Evolutionary conservation across 2,113 vertebrate genomes (phyloP).

Genomic region (Gambusia affinis): DNA sequence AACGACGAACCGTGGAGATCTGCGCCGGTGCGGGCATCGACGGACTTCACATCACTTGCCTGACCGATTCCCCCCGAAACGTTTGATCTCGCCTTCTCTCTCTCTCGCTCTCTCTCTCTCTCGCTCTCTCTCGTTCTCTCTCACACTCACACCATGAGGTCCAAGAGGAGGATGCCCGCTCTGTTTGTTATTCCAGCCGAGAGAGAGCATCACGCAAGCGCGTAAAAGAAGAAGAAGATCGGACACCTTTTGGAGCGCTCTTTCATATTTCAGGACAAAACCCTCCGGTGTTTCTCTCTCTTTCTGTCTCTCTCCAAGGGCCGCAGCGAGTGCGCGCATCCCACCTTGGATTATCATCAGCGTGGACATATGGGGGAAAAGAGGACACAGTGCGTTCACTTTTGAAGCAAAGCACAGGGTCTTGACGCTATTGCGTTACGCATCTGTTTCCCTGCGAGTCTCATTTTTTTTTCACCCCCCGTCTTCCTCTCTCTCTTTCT

Average conservation of each 20-base stretch:
- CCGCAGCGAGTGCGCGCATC: constrained; percentile 23
- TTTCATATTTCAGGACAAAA: constrained; percentile 43
- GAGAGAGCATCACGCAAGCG: constrained; percentile 62
- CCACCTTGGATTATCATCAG: constrained; percentile 60
- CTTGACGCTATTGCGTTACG: constrained; percentile 67
- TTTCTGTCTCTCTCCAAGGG: not conserved
- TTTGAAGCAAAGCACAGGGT: constrained; percentile 55
- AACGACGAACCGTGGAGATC: constrained; percentile 24
- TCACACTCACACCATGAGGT: constrained; percentile 27
- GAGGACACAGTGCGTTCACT: constrained; percentile 69
- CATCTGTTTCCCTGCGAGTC: constrained; percentile 49
- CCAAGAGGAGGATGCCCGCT: constrained; percentile 35
- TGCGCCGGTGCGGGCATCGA: constrained; percentile 30
- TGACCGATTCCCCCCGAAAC: not conserved
- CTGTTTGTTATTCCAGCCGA: constrained; percentile 4
- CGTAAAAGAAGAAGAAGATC: constrained; percentile 30
- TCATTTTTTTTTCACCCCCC: too few relatives aligned
- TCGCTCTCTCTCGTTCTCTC: not conserved
- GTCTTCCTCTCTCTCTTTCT: too few relatives aligned
- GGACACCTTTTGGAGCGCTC: constrained; percentile 57
- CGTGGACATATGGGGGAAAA: constrained; percentile 55
- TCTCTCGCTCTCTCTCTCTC: not conserved
- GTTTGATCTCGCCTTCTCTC: not conserved
- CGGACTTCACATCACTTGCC: constrained; percentile 26
- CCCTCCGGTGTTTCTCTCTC: constrained; percentile 6